Evolutionary conservation across 2,888 invertebrate genomes (phyloP).

Genomic region (Coremacera marginata): DNA sequence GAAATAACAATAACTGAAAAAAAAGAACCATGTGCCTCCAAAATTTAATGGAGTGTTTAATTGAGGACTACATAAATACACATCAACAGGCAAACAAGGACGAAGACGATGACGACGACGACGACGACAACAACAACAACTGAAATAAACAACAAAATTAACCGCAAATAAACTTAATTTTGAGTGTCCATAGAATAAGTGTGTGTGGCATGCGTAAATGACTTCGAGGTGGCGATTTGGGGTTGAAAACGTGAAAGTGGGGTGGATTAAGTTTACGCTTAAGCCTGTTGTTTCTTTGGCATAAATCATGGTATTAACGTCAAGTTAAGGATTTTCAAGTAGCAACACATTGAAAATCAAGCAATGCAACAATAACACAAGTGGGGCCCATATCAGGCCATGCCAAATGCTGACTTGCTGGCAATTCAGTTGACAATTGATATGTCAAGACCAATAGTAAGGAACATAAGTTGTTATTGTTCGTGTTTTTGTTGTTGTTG

Average conservation of each 20-base stretch:
- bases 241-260: not conserved
- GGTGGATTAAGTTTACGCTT: not conserved
- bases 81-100: not conserved
- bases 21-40: too few species aligned
- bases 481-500: not conserved
- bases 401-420: not conserved
- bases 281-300: not conserved
- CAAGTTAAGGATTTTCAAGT: not conserved
- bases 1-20: too few species aligned
- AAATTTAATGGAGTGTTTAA: too few species aligned
- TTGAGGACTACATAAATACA: too few species aligned
- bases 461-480: not conserved
- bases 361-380: not conserved
- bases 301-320: slow-evolving; percentile 1
- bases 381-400: not conserved
- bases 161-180: not conserved
- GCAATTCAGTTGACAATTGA: not conserved
- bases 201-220: too few species aligned
- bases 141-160: not conserved
- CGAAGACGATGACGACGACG: not conserved
- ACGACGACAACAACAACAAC: not conserved
- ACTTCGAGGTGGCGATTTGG: too few species aligned
- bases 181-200: too few species aligned
- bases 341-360: not conserved
- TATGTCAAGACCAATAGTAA: slow-evolving; percentile 18